These are phyloP conservation scores for Sminthopsis crassicaudata DNA, from an alignment of 2,113 vertebrate genomes.

Conservation along the genomic window DNA sequence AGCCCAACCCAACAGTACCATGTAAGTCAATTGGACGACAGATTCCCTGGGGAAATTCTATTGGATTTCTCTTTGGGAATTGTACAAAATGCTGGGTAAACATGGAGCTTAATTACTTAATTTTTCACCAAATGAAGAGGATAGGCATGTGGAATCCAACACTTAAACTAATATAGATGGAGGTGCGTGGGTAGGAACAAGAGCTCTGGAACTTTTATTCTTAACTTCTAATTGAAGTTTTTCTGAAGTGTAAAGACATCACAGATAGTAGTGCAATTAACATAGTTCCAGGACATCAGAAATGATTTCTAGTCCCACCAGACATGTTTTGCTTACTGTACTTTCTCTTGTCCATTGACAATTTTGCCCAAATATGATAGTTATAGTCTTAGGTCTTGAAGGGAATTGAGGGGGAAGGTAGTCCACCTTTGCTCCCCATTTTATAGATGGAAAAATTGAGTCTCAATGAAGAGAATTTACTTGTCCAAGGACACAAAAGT, in stretches of 20 bases:
- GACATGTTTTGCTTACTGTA: background rate
- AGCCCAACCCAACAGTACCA: conserved; percentile 63
- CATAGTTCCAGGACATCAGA: background rate
- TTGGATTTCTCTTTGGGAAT: conserved; percentile 76
- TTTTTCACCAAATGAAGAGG: conserved; percentile 58
- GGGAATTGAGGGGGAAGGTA: background rate
- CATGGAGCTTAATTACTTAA: conserved; percentile 69
- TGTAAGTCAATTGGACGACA: conserved; percentile 74
- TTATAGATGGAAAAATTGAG: background rate
- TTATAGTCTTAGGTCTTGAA: background rate
- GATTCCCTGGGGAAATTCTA: conserved; percentile 81
- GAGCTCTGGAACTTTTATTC: background rate
- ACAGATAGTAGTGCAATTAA: background rate
- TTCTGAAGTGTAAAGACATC: background rate
- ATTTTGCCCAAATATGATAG: background rate
- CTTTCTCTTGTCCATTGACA: background rate
- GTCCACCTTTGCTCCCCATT: background rate
- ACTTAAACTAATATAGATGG: conserved; percentile 65
- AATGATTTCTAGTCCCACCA: background rate
- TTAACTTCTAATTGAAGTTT: conserved; percentile 43
- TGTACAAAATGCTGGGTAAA: conserved; percentile 75
- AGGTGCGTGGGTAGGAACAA: conserved; percentile 30
- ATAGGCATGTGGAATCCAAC: conserved; percentile 11
- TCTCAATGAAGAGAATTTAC: background rate
- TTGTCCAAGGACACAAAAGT: background rate